These are phyloP conservation scores for Poecile atricapillus DNA, from an alignment of 2,113 vertebrate species.

Conservation along the genomic window DNA sequence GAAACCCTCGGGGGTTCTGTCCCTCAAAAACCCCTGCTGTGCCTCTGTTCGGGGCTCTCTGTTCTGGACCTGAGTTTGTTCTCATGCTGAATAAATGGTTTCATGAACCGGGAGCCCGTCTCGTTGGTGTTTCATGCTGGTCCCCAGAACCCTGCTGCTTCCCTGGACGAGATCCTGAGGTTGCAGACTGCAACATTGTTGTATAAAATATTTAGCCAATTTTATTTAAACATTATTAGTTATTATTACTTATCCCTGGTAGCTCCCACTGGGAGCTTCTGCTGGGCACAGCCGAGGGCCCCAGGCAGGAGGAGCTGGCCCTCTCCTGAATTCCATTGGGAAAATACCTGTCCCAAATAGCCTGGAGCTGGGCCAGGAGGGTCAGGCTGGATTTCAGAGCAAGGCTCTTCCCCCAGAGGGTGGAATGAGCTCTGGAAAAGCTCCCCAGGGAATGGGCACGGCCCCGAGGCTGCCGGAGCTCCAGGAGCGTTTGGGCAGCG, in stretches of 20 bases:
- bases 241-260: not conserved
- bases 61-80: too few species aligned
- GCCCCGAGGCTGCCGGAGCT: not conserved
- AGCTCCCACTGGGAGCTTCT: too few species aligned
- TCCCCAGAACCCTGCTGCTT: too few species aligned
- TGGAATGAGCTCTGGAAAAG: not conserved
- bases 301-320: not conserved
- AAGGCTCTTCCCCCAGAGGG: not conserved
- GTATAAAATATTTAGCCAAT: not conserved
- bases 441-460: not conserved
- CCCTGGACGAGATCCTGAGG: too few species aligned
- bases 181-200: too few species aligned
- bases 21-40: too few species aligned
- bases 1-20: too few species aligned
- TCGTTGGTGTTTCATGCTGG: too few species aligned
- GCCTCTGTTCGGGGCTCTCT: too few species aligned
- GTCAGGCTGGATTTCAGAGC: not conserved
- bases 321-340: accelerated
- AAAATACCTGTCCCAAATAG: not conserved
- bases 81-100: too few species aligned
- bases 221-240: not conserved
- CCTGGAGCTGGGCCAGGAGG: not conserved
- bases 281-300: not conserved
- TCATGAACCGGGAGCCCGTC: too few species aligned
- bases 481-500: not conserved